Conservation (phyloP, 2,797 vertebrate genomes). For the Halcyon badia region DNA sequence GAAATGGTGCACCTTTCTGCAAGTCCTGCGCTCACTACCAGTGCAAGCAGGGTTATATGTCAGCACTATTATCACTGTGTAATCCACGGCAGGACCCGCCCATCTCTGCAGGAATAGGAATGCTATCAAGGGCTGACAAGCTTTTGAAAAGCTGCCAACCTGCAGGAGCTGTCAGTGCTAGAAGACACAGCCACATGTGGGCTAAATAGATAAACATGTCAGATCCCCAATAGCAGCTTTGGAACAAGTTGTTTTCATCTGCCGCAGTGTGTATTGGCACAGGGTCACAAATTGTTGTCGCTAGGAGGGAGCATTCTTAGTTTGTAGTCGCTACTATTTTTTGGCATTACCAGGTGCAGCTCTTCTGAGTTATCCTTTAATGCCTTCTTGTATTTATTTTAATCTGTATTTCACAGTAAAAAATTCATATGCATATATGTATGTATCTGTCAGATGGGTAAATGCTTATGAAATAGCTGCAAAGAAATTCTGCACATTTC, state of each 20-base stretch:
- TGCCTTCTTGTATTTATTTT: not conserved
- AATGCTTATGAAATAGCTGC: not conserved
- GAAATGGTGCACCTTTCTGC: not conserved
- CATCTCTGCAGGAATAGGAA: conserved; percentile 40
- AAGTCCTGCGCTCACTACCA: not conserved
- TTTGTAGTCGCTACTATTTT: not conserved
- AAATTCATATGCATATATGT: not conserved
- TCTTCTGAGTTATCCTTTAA: not conserved
- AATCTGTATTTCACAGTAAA: not conserved
- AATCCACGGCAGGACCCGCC: not conserved
- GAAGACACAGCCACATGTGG: conserved; percentile 65
- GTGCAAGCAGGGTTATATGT: not conserved
- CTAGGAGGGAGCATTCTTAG: conserved; percentile 30
- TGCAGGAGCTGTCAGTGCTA: conserved; percentile 56
- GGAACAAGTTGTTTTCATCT: conserved; percentile 49
- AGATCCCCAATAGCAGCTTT: conserved; percentile 38
- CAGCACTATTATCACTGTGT: conserved; percentile 11
- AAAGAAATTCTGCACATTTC: not conserved
- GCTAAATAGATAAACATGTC: conserved; percentile 71
- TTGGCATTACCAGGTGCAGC: not conserved
- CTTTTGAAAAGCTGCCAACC: conserved; percentile 70
- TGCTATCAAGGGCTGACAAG: conserved; percentile 69
- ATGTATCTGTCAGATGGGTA: not conserved
- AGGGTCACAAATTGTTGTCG: not conserved
- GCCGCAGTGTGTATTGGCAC: not conserved